Conservation (phyloP, 2,797 vertebrate genomes). For the Momotus momota region DNA sequence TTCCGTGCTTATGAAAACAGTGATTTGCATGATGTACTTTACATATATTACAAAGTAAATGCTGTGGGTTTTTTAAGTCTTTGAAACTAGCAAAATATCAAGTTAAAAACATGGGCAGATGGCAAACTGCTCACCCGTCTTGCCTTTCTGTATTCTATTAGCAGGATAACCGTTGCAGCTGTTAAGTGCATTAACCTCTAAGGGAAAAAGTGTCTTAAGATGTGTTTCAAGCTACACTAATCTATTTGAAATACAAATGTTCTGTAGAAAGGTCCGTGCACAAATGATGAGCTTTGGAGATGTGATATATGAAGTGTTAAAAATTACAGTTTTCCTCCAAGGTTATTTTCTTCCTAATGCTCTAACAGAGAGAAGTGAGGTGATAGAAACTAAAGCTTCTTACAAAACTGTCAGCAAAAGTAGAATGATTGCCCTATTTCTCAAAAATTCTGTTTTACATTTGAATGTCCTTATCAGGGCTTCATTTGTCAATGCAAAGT, state of each 20-base stretch:
- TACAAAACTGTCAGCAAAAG: background rate
- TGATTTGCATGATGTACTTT: conserved; percentile 25
- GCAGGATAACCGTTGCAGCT: background rate
- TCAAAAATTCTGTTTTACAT: background rate
- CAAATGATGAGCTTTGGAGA: background rate
- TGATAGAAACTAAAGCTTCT: background rate
- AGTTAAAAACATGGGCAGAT: background rate
- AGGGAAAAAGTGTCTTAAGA: background rate
- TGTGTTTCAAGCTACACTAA: background rate
- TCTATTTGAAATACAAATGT: background rate
- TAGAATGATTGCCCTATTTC: background rate
- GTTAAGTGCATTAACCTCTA: background rate
- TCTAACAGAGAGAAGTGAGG: background rate
- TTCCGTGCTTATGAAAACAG: background rate
- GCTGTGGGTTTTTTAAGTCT: background rate
- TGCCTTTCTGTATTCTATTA: background rate
- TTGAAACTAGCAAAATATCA: background rate
- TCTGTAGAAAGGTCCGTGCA: background rate
- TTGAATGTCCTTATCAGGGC: background rate
- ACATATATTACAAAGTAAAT: background rate
- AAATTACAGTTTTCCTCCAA: background rate
- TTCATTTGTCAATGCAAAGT: background rate
- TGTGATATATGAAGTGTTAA: background rate
- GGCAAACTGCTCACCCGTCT: background rate
- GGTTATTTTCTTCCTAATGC: background rate